phyloP scores from a whole-genome alignment of 2,113 vertebrate species.

The Falcunculus frontatus region DNA sequence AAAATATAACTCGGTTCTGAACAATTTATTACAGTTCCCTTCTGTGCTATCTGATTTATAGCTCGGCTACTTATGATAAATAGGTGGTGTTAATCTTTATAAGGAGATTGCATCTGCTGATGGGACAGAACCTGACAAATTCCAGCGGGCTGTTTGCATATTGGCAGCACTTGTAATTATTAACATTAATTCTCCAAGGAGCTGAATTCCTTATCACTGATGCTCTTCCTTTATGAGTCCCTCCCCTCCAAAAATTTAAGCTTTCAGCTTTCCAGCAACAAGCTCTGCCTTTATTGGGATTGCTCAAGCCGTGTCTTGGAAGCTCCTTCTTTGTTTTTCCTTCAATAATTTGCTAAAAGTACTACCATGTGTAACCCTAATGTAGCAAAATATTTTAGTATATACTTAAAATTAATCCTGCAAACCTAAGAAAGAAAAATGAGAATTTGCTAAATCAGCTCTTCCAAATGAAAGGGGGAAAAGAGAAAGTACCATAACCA shows the following conservation, averaged over 20 bases:
- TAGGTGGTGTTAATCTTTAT: background rate
- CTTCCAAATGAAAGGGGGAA: background rate
- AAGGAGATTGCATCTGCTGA: background rate
- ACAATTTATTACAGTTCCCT: background rate
- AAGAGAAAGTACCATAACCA: background rate
- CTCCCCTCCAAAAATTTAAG: background rate
- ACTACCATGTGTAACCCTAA: background rate
- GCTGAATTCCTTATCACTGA: conserved; percentile 31
- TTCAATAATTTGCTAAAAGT: background rate
- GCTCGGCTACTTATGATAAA: background rate
- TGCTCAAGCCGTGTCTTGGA: background rate
- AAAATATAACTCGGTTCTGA: background rate
- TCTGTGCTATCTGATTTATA: background rate
- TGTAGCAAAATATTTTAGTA: background rate
- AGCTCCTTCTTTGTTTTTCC: background rate
- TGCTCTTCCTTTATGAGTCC: background rate
- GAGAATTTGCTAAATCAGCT: background rate
- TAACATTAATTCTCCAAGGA: background rate
- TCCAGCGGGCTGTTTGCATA: background rate
- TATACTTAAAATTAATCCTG: background rate
- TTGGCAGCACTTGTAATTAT: background rate
- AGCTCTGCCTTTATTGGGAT: background rate
- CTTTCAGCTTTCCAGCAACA: conserved; percentile 5
- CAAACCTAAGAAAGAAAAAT: background rate
- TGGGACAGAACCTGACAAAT: background rate